phyloP scores from a whole-genome alignment of 2,888 invertebrate genomes.

The Stomorhina lunata region DNA sequence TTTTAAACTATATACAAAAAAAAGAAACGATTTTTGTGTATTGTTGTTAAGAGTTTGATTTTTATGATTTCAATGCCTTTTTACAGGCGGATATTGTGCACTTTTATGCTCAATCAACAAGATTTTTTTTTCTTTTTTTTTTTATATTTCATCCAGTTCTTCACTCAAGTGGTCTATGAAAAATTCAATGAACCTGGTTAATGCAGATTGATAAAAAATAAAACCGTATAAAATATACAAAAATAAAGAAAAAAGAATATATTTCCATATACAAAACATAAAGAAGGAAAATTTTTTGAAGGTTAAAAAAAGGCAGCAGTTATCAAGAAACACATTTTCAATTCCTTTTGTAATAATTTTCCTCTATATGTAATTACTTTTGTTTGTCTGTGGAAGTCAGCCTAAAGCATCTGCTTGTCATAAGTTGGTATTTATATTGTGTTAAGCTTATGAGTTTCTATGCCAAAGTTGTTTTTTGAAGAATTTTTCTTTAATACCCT shows the following conservation, averaged over 20 bases:
- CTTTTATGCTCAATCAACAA: constrained; percentile 69
- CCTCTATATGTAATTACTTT: neutral
- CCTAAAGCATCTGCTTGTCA: neutral
- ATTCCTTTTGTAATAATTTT: neutral
- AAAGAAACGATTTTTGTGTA: constrained; percentile 26
- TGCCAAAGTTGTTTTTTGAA: neutral
- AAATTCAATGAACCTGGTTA: constrained; percentile 65
- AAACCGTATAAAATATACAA: constrained; percentile 3
- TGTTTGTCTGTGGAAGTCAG: too few species aligned
- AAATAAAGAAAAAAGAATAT: constrained; percentile 12
- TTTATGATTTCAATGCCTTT: constrained; percentile 64
- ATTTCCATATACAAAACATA: neutral
- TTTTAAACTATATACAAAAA: too few species aligned
- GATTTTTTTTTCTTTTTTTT: constrained; percentile 41
- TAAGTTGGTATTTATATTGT: neutral
- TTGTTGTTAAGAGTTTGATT: constrained; percentile 60
- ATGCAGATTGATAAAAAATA: constrained; percentile 29
- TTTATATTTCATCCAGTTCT: constrained; percentile 30
- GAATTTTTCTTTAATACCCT: neutral
- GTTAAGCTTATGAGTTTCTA: neutral
- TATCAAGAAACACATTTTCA: neutral
- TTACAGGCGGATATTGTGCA: constrained; percentile 68
- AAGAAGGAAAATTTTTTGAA: neutral
- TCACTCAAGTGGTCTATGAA: constrained; percentile 65
- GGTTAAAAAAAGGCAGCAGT: neutral